Evolutionary conservation across 1,140 invertebrate species (phyloP).

Genomic region (Teleopsis dalmanni): DNA sequence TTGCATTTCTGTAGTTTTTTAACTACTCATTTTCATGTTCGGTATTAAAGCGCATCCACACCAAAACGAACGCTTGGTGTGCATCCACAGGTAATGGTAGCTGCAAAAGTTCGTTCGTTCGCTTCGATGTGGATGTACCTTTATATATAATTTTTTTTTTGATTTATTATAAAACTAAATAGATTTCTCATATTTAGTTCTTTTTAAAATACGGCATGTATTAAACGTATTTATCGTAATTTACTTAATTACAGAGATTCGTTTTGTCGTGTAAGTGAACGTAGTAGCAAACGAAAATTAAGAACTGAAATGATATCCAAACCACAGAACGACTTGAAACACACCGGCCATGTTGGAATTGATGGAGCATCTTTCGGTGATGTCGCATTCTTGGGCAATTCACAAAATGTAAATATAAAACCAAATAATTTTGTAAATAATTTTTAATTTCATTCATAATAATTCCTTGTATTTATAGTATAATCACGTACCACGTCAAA

Average conservation of each 20-base stretch:
- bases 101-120: too few species aligned
- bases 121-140: too few species aligned
- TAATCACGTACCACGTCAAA: slow-evolving; percentile 71
- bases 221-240: too few species aligned
- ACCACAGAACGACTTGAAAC: slow-evolving; percentile 93
- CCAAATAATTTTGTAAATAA: neutral
- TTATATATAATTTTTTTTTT: too few species aligned
- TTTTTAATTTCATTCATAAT: neutral
- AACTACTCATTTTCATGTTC: too few species aligned
- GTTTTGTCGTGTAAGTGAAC: slow-evolving; percentile 37
- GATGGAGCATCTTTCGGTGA: slow-evolving; percentile 97
- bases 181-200: too few species aligned
- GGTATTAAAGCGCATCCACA: too few species aligned
- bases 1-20: too few species aligned
- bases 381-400: slow-evolving; percentile 67
- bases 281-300: slow-evolving; percentile 56
- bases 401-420: slow-evolving; percentile 46
- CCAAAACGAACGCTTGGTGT: too few species aligned
- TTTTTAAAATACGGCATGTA: too few species aligned
- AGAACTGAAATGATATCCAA: slow-evolving; percentile 91
- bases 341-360: slow-evolving; percentile 93
- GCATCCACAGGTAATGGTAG: too few species aligned
- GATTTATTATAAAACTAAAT: too few species aligned
- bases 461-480: slow-evolving; percentile 48
- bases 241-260: slow-evolving; percentile 21